Percentiles rank a stretch among this genome's conserved stretches.
These are phyloP conservation scores for Dastarcus helophoroides DNA, from an alignment of 2,888 invertebrate species.

Conservation along the genomic window DNA sequence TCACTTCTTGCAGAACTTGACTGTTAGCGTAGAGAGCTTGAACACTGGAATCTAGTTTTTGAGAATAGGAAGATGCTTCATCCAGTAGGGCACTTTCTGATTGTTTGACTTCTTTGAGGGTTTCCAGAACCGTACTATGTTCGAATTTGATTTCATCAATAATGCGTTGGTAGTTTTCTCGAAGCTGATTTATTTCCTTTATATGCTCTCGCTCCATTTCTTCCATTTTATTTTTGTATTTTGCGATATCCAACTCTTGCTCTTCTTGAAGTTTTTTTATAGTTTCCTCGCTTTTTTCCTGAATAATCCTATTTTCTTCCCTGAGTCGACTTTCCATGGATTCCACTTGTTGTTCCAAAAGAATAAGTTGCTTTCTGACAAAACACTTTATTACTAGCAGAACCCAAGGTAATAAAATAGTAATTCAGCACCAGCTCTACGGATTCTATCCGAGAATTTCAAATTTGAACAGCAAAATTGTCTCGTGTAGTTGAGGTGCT, in stretches of 20 bases:
- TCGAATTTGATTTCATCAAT: slow-evolving; percentile 41
- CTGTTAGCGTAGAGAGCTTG: slow-evolving; percentile 41
- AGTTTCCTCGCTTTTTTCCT: slow-evolving; percentile 42
- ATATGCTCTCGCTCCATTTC: slow-evolving; percentile 24
- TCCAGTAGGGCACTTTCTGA: slow-evolving; percentile 42
- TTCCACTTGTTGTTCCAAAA: slow-evolving; percentile 44
- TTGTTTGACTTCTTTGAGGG: slow-evolving; percentile 45
- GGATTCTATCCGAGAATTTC: too few species aligned
- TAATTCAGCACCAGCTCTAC: too few species aligned
- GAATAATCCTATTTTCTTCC: slow-evolving; percentile 43
- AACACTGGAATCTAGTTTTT: slow-evolving; percentile 41
- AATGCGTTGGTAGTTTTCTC: slow-evolving; percentile 42
- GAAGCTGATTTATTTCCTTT: slow-evolving; percentile 36
- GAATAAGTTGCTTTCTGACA: slow-evolving; percentile 46
- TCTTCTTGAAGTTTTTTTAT: slow-evolving; percentile 27
- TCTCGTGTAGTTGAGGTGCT: too few species aligned
- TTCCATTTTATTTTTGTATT: slow-evolving; percentile 29
- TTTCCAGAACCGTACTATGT: slow-evolving; percentile 45
- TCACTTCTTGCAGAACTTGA: slow-evolving; percentile 37
- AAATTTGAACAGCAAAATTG: too few species aligned
- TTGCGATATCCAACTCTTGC: slow-evolving; percentile 25
- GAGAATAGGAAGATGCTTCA: slow-evolving; percentile 41
- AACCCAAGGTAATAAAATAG: slow-evolving; percentile 1
- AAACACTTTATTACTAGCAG: too few species aligned
- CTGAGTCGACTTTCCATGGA: slow-evolving; percentile 49